Evolutionary conservation across 2,113 vertebrate species (phyloP).

Genomic region (Elephantulus edwardii): DNA sequence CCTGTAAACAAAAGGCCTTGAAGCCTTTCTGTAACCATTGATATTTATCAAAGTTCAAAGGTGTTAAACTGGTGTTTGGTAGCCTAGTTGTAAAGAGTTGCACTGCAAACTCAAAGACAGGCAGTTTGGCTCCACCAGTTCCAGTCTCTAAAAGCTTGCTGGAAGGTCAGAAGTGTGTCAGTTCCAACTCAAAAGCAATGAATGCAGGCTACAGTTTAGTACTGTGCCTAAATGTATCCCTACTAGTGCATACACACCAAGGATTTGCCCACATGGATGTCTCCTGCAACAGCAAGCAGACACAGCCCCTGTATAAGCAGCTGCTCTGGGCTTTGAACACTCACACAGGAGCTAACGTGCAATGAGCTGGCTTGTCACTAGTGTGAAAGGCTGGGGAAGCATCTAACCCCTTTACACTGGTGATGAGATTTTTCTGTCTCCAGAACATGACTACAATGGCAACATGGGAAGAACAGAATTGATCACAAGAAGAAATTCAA

Average conservation of each 20-base stretch:
- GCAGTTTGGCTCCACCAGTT: too few relatives aligned
- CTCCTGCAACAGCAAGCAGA: neutral
- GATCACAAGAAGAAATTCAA: constrained; percentile 80
- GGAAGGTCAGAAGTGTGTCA: too few relatives aligned
- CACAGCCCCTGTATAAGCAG: neutral
- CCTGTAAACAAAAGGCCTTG: too few relatives aligned
- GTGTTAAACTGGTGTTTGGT: too few relatives aligned
- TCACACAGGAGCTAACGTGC: neutral
- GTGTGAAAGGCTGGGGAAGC: neutral
- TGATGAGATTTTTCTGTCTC: neutral
- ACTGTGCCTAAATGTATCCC: neutral
- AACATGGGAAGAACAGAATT: constrained; percentile 68
- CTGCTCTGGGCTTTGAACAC: neutral
- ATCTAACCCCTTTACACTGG: neutral
- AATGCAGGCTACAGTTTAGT: too few relatives aligned
- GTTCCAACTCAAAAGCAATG: too few relatives aligned
- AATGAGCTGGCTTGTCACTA: neutral
- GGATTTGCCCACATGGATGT: neutral
- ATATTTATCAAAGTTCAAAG: too few relatives aligned
- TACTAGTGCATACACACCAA: neutral
- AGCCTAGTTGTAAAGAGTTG: too few relatives aligned
- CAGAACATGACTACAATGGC: neutral
- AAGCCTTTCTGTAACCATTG: too few relatives aligned
- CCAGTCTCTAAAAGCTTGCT: too few relatives aligned
- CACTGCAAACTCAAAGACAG: too few relatives aligned